A percentile compares a stretch with the other conserved stretches of the same genome.
Evolutionary conservation across 2,888 invertebrate species (phyloP).

Genomic region (Diplazon laetatorius): DNA sequence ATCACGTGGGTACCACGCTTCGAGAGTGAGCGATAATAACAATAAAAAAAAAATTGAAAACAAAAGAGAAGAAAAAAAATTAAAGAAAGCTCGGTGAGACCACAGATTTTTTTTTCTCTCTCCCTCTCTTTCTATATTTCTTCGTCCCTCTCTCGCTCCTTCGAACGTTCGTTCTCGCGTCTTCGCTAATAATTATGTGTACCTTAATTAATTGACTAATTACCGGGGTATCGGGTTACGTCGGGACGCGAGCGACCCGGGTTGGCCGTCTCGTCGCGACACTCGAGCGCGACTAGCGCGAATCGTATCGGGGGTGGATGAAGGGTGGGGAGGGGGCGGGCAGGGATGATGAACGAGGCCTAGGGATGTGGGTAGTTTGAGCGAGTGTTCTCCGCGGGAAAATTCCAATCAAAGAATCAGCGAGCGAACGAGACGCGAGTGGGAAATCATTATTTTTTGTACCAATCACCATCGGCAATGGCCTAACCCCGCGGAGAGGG

Average conservation of each 20-base stretch:
- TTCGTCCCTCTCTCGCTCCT: background rate
- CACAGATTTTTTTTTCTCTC: slow-evolving; percentile 46
- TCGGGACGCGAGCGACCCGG: slow-evolving; percentile 55
- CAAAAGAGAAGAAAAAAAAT: slow-evolving; percentile 53
- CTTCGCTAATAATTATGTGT: slow-evolving; percentile 81
- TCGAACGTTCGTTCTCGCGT: slow-evolving; percentile 62
- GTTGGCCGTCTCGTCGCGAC: slow-evolving; percentile 56
- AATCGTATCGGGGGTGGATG: background rate
- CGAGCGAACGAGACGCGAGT: slow-evolving; percentile 45
- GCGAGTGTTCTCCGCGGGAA: slow-evolving; percentile 46
- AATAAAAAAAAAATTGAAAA: slow-evolving; percentile 56
- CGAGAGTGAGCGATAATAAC: slow-evolving; percentile 37
- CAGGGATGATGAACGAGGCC: too few species aligned
- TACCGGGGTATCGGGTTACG: slow-evolving; percentile 77
- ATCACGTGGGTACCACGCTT: slow-evolving; percentile 73
- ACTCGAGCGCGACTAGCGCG: slow-evolving; percentile 40
- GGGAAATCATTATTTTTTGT: slow-evolving; percentile 72
- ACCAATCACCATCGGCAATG: slow-evolving; percentile 68
- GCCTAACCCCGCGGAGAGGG: slow-evolving; percentile 26
- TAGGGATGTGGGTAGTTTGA: slow-evolving; percentile 46
- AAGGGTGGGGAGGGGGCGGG: background rate
- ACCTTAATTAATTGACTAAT: slow-evolving; percentile 82
- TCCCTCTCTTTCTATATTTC: slow-evolving; percentile 9
- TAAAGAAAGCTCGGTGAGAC: slow-evolving; percentile 52
- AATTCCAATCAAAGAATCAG: slow-evolving; percentile 66